Conservation (phyloP, 2,113 vertebrate genomes). For the Engraulis encrasicolus region DNA sequence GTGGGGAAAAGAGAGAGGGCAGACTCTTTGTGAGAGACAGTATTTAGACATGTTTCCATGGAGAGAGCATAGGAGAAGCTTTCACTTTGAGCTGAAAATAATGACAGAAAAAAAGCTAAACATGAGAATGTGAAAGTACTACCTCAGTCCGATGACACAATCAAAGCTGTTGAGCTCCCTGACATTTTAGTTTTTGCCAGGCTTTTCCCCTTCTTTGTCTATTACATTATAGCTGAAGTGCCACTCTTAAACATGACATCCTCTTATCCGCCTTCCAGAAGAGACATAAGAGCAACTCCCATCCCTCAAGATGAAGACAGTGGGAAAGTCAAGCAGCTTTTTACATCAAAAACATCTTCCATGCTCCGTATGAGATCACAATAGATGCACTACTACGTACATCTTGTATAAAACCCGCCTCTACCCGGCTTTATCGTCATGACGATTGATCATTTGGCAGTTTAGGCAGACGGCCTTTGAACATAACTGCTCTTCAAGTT, state of each 20-base stretch:
- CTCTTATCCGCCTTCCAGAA: neutral
- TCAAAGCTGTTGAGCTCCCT: neutral
- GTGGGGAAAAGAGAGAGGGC: too few species aligned
- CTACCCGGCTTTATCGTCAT: neutral
- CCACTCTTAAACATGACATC: neutral
- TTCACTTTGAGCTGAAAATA: neutral
- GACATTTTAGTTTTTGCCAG: neutral
- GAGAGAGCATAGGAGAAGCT: neutral
- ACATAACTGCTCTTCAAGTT: conserved; percentile 6
- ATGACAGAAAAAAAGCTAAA: neutral
- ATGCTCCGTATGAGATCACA: neutral
- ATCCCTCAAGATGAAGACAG: neutral
- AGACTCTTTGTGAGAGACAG: neutral
- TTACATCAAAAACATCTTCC: neutral
- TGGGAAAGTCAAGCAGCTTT: conserved; percentile 3
- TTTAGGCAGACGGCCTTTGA: conserved; percentile 9
- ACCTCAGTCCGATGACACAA: neutral
- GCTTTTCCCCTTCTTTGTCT: neutral
- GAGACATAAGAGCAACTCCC: neutral
- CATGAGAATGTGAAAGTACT: neutral
- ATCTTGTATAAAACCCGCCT: neutral
- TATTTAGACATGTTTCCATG: neutral
- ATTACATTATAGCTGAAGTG: neutral
- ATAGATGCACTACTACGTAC: neutral
- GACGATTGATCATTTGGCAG: neutral